These are phyloP conservation scores for Dyspetes luteomarginatus DNA, from an alignment of 2,888 invertebrate genomes.

Conservation along the genomic window DNA sequence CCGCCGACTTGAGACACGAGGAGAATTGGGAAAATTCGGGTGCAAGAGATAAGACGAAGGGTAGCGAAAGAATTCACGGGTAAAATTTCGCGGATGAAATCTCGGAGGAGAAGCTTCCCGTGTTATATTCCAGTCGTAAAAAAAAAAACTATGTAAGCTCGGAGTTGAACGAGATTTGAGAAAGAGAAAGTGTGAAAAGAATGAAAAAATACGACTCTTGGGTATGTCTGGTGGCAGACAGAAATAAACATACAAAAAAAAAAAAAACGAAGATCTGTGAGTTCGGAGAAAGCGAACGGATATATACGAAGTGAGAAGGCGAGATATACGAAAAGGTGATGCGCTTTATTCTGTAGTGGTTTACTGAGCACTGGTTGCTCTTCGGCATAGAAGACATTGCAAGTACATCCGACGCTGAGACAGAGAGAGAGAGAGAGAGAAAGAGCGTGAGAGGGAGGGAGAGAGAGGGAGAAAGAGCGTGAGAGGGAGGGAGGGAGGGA, in stretches of 20 bases:
- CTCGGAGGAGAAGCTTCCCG: constrained; percentile 50
- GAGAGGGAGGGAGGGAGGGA: constrained; percentile 5
- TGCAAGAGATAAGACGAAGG: constrained; percentile 24
- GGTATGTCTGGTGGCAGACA: constrained; percentile 63
- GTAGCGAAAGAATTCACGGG: constrained; percentile 21
- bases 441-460: constrained; percentile 27
- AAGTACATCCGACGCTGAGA: constrained; percentile 44
- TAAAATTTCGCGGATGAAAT: constrained; percentile 63
- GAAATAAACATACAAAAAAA: constrained; percentile 35
- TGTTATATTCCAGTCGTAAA: constrained; percentile 9
- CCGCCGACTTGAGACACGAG: background rate
- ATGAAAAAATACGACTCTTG: constrained; percentile 70
- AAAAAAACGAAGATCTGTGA: constrained; percentile 29
- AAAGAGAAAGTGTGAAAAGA: constrained; percentile 38
- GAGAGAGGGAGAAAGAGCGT: background rate
- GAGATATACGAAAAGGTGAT: constrained; percentile 42
- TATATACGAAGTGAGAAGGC: constrained; percentile 13
- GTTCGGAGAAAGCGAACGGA: constrained; percentile 41
- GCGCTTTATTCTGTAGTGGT: constrained; percentile 69
- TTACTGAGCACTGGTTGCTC: constrained; percentile 57
- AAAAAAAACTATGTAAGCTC: constrained; percentile 33
- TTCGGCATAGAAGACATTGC: constrained; percentile 53
- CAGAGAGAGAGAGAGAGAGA: constrained; percentile 51
- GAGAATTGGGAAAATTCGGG: constrained; percentile 33
- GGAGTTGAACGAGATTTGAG: constrained; percentile 5